Percentiles rank a stretch among this genome's conserved stretches.
phyloP scores from a whole-genome alignment of 1,140 invertebrate species.

The Brachionus asplanchnoidis region DNA sequence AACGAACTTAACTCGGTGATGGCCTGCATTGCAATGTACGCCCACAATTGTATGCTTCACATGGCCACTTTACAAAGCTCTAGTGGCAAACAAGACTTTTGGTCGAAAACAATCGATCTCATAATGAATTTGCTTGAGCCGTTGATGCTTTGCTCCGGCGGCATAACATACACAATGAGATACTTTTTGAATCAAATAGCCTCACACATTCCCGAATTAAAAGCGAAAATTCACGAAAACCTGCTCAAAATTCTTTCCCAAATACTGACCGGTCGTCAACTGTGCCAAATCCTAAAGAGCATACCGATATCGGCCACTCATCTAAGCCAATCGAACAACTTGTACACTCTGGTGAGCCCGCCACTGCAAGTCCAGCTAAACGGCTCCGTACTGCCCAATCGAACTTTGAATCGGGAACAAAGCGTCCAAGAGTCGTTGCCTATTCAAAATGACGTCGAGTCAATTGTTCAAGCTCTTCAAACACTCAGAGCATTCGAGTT shows the following conservation, averaged over 20 bases:
- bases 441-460: neutral
- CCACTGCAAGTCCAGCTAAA: neutral
- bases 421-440: neutral
- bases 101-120: neutral
- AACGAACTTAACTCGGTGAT: conserved; percentile 27
- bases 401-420: neutral
- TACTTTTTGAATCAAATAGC: conserved; percentile 73
- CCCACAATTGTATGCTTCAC: neutral
- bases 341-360: neutral
- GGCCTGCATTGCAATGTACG: conserved; percentile 36
- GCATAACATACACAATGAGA: conserved; percentile 26
- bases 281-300: conserved; percentile 41
- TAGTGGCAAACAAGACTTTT: neutral
- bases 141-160: conserved; percentile 18
- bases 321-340: neutral
- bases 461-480: conserved; percentile 24
- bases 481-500: conserved; percentile 25
- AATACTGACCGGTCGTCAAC: conserved; percentile 80
- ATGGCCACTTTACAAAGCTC: neutral
- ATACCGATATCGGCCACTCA: conserved; percentile 16
- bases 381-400: neutral
- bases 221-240: conserved; percentile 83
- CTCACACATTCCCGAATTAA: conserved; percentile 76
- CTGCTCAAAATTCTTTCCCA: conserved; percentile 77
- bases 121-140: neutral